These are phyloP conservation scores for Iselma pallidipennis DNA, from an alignment of 2,888 invertebrate species.

Conservation along the genomic window DNA sequence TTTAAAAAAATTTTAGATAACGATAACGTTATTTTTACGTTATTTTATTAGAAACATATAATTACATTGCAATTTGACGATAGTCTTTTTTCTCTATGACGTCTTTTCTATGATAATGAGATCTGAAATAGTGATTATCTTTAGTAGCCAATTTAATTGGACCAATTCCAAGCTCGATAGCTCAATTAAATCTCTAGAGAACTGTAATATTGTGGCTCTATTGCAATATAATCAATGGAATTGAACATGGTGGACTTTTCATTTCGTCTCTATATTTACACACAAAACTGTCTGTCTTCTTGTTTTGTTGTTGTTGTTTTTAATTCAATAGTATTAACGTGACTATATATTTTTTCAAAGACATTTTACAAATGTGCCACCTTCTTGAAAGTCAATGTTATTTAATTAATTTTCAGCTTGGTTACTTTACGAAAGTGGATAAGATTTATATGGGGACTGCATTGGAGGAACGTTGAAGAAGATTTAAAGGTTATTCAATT, in stretches of 20 bases:
- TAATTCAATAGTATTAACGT: background rate
- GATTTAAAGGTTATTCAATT: background rate
- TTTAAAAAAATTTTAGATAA: too few relatives aligned
- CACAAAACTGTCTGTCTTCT: too few relatives aligned
- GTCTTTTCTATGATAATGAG: background rate
- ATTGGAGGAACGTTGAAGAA: background rate
- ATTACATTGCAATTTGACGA: too few relatives aligned
- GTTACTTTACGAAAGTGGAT: too few relatives aligned
- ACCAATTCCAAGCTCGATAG: background rate
- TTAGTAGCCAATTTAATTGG: background rate
- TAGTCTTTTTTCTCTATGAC: background rate
- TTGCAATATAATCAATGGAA: background rate
- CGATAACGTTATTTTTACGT: too few relatives aligned
- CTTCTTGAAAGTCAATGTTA: background rate
- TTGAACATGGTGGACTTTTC: background rate
- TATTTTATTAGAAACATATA: too few relatives aligned
- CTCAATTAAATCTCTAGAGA: background rate
- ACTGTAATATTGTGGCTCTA: background rate
- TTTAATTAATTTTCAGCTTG: too few relatives aligned
- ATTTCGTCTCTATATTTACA: background rate
- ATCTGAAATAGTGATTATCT: background rate
- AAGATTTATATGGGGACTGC: too few relatives aligned
- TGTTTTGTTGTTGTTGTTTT: background rate
- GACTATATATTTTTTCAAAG: background rate
- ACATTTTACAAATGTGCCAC: background rate